phyloP scores from a whole-genome alignment of 2,888 invertebrate genomes.

The Sesamia inferens region DNA sequence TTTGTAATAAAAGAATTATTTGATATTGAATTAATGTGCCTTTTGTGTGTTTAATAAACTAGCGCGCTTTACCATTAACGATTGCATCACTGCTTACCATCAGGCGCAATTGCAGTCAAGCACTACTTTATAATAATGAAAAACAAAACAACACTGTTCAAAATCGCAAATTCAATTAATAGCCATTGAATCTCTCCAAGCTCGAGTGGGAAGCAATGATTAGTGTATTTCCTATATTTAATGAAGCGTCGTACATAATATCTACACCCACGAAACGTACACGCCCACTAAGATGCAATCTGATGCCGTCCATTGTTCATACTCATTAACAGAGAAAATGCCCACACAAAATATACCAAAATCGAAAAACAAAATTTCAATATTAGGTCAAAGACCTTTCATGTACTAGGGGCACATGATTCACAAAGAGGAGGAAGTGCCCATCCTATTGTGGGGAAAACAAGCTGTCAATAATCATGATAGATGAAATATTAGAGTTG shows the following conservation, averaged over 20 bases:
- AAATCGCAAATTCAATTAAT: constrained; percentile 69
- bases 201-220: constrained; percentile 68
- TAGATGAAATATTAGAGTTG: constrained; percentile 58
- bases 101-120: too few species aligned
- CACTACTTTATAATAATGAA: too few species aligned
- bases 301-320: constrained; percentile 70
- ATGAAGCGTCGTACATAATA: constrained; percentile 58
- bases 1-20: too few species aligned
- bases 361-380: constrained; percentile 41
- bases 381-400: constrained; percentile 56
- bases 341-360: constrained; percentile 62
- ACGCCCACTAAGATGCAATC: constrained; percentile 68
- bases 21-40: too few species aligned
- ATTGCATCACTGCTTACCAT: too few species aligned
- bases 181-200: constrained; percentile 60
- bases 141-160: constrained; percentile 1
- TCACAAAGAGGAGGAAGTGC: constrained; percentile 52
- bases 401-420: constrained; percentile 37
- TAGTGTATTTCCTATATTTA: constrained; percentile 66
- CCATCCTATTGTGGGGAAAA: constrained; percentile 57
- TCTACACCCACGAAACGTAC: constrained; percentile 51
- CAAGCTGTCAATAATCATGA: constrained; percentile 60
- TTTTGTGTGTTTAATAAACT: too few species aligned
- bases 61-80: too few species aligned
- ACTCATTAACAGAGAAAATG: constrained; percentile 68